Conservation (phyloP, 2,888 invertebrate species). For the Desoria tigrina region DNA sequence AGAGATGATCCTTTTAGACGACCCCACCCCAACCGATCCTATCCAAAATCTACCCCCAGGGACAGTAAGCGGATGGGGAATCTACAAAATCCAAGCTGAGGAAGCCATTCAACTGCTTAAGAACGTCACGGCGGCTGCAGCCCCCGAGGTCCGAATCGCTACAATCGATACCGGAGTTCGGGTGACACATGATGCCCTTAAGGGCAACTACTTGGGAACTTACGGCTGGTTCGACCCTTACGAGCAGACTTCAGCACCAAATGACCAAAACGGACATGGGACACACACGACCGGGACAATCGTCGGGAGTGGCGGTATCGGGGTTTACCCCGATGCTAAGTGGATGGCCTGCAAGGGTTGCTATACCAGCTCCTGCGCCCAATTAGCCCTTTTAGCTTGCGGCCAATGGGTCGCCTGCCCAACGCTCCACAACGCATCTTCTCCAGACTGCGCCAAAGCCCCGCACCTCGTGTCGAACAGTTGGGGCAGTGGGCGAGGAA, state of each 20-base stretch:
- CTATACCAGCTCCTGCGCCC: not conserved
- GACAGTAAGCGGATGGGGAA: not conserved
- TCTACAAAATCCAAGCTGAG: not conserved
- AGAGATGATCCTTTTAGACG: constrained; percentile 14
- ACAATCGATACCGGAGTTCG: constrained; percentile 10
- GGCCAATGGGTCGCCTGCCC: constrained; percentile 23
- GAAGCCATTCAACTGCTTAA: too few relatives aligned
- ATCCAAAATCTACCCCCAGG: not conserved
- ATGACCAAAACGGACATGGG: not conserved
- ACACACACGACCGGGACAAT: too few relatives aligned
- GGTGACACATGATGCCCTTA: constrained; percentile 7
- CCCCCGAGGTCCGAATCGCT: not conserved
- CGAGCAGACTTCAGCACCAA: not conserved
- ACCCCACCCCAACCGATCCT: not conserved
- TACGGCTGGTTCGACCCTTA: constrained; percentile 14
- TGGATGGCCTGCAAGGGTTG: constrained; percentile 23
- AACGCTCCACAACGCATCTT: too few relatives aligned
- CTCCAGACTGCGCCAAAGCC: too few relatives aligned
- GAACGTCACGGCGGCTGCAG: too few relatives aligned
- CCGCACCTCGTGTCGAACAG: too few relatives aligned
- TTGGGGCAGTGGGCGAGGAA: too few relatives aligned
- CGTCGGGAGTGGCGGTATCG: too few relatives aligned
- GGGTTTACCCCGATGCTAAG: constrained; percentile 1
- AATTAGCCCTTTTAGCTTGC: constrained; percentile 19
- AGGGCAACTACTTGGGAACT: too few relatives aligned